phyloP scores from a whole-genome alignment of 2,888 invertebrate species.

The Tipula lateralis region DNA sequence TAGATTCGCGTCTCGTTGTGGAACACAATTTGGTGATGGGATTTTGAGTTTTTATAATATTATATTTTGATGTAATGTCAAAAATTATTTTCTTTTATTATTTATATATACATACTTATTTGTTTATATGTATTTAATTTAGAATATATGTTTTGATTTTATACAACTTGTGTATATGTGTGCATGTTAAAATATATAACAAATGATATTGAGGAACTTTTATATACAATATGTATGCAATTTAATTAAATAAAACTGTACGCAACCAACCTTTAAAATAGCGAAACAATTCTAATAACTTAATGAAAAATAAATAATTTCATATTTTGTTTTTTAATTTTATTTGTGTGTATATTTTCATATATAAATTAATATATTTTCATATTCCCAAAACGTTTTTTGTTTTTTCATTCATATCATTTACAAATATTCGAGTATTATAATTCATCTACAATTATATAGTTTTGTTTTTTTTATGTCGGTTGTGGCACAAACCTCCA shows the following conservation, averaged over 20 bases:
- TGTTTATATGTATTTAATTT: neutral
- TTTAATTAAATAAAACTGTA: too few relatives aligned
- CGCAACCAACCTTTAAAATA: neutral
- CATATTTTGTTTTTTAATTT: neutral
- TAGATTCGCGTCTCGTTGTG: neutral
- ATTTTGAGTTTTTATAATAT: neutral
- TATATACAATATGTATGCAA: too few relatives aligned
- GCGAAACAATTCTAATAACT: neutral
- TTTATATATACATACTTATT: neutral
- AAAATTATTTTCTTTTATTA: neutral
- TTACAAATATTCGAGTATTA: neutral
- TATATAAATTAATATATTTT: neutral
- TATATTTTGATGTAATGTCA: neutral
- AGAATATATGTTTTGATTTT: constrained; percentile 8
- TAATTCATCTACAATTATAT: neutral
- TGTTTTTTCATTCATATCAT: neutral
- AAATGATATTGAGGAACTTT: too few relatives aligned
- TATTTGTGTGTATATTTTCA: neutral
- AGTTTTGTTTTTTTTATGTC: neutral
- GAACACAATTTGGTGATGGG: constrained; percentile 11
- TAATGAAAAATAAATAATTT: neutral
- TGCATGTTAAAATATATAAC: neutral
- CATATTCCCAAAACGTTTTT: neutral
- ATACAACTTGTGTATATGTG: neutral
- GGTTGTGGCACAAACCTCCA: neutral